Base-by-base conservation (phyloP, 2,888 invertebrate genomes). In the Therioaphis trifolii region DNA sequence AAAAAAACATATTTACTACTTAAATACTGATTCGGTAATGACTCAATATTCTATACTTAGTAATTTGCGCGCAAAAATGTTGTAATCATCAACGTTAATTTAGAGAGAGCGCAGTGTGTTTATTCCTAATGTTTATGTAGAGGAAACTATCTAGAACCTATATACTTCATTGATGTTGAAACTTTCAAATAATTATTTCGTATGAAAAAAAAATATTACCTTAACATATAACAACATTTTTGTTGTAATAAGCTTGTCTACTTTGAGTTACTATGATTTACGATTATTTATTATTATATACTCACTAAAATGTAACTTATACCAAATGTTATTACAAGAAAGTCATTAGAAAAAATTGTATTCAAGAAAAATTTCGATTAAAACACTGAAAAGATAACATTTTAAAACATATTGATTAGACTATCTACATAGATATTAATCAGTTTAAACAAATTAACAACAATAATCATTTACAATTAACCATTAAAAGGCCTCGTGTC, bases 81-180 rank as follows among this genome's bases (percentile, higher is more conserved):
- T 43, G 43, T 76, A 61, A 76, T 63, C 43, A 61, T 61, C 43
- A 27, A n/a, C 75, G 11, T 76, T 76, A 24, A 61, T 61, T 29
- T 75, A 40, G 55, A 74, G 74, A 15, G 21, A 11, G 52, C 18
- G 14, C 40, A 14, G 14, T 43, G 72, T 15, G 46, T 49, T 55
- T 15, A 29, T 43, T 9, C 21, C 15, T 55, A 58, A 7, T 58
- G 12, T 55, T 55, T 18, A 55, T 21, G 55, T 2, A 49, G 49
- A 18, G n/a, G n/a, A n/a, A n/a, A n/a, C n/a, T 49, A 49, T n/a
- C 15, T 49, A 15, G 2, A 49, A 55, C 4, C 11, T 58, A 9
- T 21, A 55, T 18, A 58, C 58, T 21, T 3, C 12, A 24, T 21
- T 58, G 18, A 55, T 9, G 58, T 58, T 24, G 58, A 58, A 58